Conservation (phyloP, 2,113 vertebrate genomes). For the Tragelaphus imberbis region DNA sequence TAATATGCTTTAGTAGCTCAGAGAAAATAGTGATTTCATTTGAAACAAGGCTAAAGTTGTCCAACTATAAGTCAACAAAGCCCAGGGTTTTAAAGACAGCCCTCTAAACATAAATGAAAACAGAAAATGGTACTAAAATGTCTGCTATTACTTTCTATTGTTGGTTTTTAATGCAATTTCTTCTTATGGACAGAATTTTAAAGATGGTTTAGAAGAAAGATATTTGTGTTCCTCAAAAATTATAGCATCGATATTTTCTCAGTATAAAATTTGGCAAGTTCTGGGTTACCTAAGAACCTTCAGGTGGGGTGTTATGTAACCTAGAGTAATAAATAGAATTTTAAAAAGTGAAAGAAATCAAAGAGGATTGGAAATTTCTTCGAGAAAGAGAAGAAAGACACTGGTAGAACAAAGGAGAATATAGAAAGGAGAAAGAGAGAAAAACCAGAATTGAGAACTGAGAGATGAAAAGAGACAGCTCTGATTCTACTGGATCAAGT, state of each 20-base stretch:
- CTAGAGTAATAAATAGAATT: background rate
- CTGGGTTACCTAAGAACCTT: background rate
- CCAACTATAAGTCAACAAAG: background rate
- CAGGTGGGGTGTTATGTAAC: background rate
- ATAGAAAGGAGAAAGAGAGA: background rate
- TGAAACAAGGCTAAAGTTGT: background rate
- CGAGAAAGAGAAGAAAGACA: background rate
- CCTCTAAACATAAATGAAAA: background rate
- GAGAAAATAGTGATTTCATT: background rate
- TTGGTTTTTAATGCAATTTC: background rate
- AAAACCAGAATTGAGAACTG: background rate
- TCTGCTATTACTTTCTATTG: background rate
- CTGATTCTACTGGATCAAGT: background rate
- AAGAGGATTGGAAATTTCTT: background rate
- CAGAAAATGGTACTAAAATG: background rate
- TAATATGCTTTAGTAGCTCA: background rate
- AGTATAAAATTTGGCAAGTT: background rate
- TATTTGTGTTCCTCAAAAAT: slow-evolving; percentile 8
- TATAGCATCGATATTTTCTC: background rate
- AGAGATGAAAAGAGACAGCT: background rate
- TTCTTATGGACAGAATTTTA: background rate
- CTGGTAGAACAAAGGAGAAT: background rate
- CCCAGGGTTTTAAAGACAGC: background rate
- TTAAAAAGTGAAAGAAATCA: background rate
- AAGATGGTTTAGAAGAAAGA: background rate